Evolutionary conservation across 2,888 invertebrate genomes (phyloP), one percentile per base, ranked within the genome.

Genomic region (Sinohyriopsis cumingii): DNA sequence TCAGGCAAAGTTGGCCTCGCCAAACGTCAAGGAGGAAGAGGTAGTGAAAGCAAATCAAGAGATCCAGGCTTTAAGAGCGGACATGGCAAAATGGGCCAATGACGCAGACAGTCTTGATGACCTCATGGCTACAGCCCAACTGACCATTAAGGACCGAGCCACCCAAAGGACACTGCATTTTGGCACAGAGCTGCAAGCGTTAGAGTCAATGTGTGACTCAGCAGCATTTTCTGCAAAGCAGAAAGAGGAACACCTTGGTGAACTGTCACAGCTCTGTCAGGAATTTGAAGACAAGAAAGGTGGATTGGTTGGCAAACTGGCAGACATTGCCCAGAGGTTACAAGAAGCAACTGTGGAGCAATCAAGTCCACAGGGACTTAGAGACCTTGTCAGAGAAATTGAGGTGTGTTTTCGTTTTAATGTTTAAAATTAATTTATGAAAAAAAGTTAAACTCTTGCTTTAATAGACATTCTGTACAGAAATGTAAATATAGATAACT

Each of bases 1-100:
- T 73, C 94, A 95, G 84, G 95, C 95, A 84, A 94, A 95, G 88
- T 91, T 94, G 9, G 95, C 95, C 71, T 94, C 94, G 45, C 93
- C 94, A 18, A 95, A 95, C 87, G 92, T 94, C 1, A 92, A 75
- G 20, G 85, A 87, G 67, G 93, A 93, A 66, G 94, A 94, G 79
- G 92, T 96, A 54, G 93, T 94, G 80, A 91, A 92, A 74, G 91
- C 95, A 20, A 92, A 93, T 33, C 91, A 92, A 67, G 95, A 96
- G 89, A 92, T 95, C 5, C 93, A 94, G 22, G 92, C 92, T 63
- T 91, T 95, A 20, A 92, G 93, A 45, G 82, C 75, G 28, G 82
- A 77, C 33, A 76, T 88, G 79, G 67, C 70, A 28, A 75, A 82
- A 1, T 88, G 88, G 87, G 77, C 73, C 45, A 67, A 82, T 24